A percentile compares a stretch with the other conserved stretches of the same genome.
phyloP scores from a whole-genome alignment of 2,797 vertebrate species.

The Gorsachius magnificus region DNA sequence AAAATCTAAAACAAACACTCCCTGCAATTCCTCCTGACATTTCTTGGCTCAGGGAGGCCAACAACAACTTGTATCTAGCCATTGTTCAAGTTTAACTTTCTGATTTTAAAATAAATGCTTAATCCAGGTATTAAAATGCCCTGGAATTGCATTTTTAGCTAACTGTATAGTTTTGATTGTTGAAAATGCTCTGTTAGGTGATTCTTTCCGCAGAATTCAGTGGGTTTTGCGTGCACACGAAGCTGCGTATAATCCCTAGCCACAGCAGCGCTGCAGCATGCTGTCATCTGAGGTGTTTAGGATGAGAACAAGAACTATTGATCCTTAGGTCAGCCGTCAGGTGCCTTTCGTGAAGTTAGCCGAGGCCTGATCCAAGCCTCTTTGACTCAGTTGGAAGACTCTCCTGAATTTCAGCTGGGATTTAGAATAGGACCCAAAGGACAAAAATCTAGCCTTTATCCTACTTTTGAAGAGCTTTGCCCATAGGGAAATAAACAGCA shows the following conservation, averaged over 20 bases:
- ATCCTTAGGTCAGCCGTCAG: background rate
- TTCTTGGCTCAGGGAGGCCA: background rate
- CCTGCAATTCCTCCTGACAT: background rate
- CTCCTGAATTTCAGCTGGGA: background rate
- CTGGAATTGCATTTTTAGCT: background rate
- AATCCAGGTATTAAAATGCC: background rate
- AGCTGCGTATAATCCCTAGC: background rate
- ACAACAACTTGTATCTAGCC: background rate
- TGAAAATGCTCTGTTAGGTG: background rate
- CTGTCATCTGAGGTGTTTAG: background rate
- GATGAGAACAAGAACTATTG: background rate
- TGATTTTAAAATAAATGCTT: background rate
- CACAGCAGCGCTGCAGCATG: background rate
- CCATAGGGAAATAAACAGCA: background rate
- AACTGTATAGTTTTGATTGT: background rate
- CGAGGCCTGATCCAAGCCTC: background rate
- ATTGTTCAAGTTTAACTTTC: background rate
- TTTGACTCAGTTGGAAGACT: background rate
- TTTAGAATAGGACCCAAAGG: background rate
- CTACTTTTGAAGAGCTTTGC: background rate
- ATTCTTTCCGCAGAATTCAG: background rate
- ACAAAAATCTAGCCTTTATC: background rate
- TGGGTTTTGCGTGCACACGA: background rate
- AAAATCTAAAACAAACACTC: background rate
- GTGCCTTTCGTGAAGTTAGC: background rate